A percentile compares a stretch with the other conserved stretches of the same genome.
Evolutionary conservation across 2,888 invertebrate species (phyloP).

Genomic region (Torymus tubicola): DNA sequence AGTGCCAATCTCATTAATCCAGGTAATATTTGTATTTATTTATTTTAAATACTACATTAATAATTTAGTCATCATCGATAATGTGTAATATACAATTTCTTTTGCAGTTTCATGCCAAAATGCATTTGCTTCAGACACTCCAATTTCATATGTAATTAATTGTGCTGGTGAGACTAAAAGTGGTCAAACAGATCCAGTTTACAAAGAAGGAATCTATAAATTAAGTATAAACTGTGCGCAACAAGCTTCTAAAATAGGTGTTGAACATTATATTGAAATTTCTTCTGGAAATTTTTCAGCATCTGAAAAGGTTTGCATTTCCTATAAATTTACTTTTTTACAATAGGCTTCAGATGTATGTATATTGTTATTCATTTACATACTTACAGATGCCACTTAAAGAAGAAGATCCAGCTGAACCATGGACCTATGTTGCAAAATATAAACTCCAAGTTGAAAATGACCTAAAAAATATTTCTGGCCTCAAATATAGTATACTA

Average conservation of each 20-base stretch:
- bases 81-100: background rate
- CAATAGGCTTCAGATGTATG: background rate
- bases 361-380: constrained; percentile 35
- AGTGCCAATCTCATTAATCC: constrained; percentile 94
- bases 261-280: constrained; percentile 87
- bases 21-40: constrained; percentile 78
- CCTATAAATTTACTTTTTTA: constrained; percentile 3
- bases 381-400: constrained; percentile 80
- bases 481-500: constrained; percentile 86
- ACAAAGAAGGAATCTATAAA: constrained; percentile 91
- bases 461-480: constrained; percentile 83
- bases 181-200: constrained; percentile 92
- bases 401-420: constrained; percentile 86
- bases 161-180: constrained; percentile 94
- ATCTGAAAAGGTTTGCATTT: constrained; percentile 83
- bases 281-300: constrained; percentile 90
- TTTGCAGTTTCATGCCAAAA: constrained; percentile 86
- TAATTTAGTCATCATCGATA: background rate
- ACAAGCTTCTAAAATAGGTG: constrained; percentile 84
- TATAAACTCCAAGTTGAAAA: constrained; percentile 91
- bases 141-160: constrained; percentile 90
- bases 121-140: constrained; percentile 82
- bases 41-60: constrained; percentile 21
- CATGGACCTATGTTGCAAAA: constrained; percentile 90
- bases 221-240: constrained; percentile 90